Conservation (phyloP, 2,113 vertebrate species). For the Percopsis transmontana region DNA sequence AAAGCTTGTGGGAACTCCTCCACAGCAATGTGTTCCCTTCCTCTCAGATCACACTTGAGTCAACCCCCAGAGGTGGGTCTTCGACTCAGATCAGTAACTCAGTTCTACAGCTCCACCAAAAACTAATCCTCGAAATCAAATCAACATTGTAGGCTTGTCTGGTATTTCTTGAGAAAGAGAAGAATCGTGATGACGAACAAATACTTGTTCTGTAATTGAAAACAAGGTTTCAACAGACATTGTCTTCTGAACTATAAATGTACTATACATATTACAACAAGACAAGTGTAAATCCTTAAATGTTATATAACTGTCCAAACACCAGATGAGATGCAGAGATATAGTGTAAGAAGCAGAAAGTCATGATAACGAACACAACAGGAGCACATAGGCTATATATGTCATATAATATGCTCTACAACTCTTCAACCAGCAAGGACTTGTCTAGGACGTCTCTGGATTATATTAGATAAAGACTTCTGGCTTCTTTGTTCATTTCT, state of each 20-base stretch:
- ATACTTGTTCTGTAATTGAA: neutral
- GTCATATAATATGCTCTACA: no score
- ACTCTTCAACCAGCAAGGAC: no score
- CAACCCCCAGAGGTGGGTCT: constrained; percentile 31
- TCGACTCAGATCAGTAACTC: constrained; percentile 22
- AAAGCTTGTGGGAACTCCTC: constrained; percentile 74
- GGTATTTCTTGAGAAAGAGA: neutral
- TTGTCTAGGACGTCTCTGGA: no score
- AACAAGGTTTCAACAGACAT: neutral
- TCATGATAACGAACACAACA: no score
- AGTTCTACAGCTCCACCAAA: constrained; percentile 4
- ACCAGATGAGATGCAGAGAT: no score
- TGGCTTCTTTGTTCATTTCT: no score
- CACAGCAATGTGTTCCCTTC: constrained; percentile 56
- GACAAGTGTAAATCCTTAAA: no score
- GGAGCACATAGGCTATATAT: no score
- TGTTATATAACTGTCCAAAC: no score
- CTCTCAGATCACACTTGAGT: constrained; percentile 40
- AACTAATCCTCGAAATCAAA: constrained; percentile 14
- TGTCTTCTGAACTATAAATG: neutral
- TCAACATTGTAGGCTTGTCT: neutral
- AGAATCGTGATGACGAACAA: neutral
- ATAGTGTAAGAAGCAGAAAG: no score
- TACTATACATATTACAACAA: no score
- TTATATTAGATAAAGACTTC: no score